phyloP scores from a whole-genome alignment of 1,140 invertebrate genomes.

The Drosophila quadrilineata region DNA sequence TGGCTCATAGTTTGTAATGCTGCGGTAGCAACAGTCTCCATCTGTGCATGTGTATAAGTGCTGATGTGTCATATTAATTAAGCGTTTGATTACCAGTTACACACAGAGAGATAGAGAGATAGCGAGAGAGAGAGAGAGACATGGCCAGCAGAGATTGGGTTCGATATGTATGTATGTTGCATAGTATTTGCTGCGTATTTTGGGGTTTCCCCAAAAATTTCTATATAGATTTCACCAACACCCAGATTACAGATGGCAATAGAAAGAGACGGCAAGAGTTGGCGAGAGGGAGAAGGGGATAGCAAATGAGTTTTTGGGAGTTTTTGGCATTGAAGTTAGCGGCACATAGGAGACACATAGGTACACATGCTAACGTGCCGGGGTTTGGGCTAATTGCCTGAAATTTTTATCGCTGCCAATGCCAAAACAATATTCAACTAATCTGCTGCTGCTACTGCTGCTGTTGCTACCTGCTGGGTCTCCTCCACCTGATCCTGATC shows the following conservation, averaged over 20 bases:
- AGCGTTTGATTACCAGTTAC: slow-evolving; percentile 67
- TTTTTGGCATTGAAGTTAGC: slow-evolving; percentile 2
- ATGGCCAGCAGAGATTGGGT: slow-evolving; percentile 18
- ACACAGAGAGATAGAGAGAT: slow-evolving; percentile 30
- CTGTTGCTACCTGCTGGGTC: too few relatives aligned
- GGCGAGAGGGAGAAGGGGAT: too few relatives aligned
- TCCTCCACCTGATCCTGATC: too few relatives aligned
- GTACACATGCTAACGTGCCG: not conserved
- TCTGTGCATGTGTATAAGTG: slow-evolving; percentile 26
- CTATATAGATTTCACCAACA: slow-evolving; percentile 5
- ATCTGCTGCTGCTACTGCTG: too few relatives aligned
- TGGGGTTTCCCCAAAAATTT: slow-evolving; percentile 8
- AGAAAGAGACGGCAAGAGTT: not conserved
- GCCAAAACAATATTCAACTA: slow-evolving; percentile 2
- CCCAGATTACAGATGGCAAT: too few relatives aligned
- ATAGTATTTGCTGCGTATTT: slow-evolving; percentile 34
- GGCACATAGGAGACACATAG: not conserved
- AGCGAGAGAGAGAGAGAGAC: too few relatives aligned
- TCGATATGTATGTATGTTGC: too few relatives aligned
- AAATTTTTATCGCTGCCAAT: slow-evolving; percentile 53
- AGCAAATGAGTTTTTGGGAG: not conserved
- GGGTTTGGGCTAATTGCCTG: slow-evolving; percentile 51
- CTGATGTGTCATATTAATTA: slow-evolving; percentile 74
- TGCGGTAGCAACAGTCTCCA: not conserved
- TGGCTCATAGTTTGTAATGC: not conserved